phyloP scores from a whole-genome alignment of 2,113 vertebrate genomes.

The Labeo rohita region DNA sequence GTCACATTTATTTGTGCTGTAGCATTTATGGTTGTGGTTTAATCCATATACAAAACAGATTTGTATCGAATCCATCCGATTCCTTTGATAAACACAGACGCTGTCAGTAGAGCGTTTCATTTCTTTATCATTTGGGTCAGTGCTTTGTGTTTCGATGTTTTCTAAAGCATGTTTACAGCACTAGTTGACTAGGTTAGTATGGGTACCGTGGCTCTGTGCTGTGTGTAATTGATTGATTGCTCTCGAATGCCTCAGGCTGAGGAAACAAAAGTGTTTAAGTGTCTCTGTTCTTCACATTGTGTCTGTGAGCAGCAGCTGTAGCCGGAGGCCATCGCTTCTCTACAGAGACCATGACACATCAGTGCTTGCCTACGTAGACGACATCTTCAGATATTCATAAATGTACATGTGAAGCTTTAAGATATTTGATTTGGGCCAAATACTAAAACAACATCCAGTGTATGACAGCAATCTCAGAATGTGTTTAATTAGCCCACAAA shows the following conservation, averaged over 20 bases:
- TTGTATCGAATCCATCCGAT: too few relatives aligned
- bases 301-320: background rate
- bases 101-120: too few relatives aligned
- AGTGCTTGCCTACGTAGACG: background rate
- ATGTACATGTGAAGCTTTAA: background rate
- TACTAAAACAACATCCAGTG: background rate
- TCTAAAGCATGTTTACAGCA: background rate
- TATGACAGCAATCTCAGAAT: background rate
- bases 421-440: background rate
- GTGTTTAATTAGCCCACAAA: too few relatives aligned
- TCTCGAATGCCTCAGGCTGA: background rate
- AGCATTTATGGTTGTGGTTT: background rate
- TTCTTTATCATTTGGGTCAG: too few relatives aligned
- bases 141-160: too few relatives aligned
- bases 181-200: background rate
- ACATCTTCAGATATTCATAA: background rate
- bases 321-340: background rate
- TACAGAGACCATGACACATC: background rate
- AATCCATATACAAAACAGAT: too few relatives aligned
- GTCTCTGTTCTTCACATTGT: background rate
- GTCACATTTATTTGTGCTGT: too few relatives aligned
- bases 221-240: conserved; percentile 27
- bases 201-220: background rate
- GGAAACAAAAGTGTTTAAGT: conserved; percentile 1
- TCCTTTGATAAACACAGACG: too few relatives aligned